Evolutionary conservation across 2,113 vertebrate species (phyloP).

Genomic region (Verasper variegatus): DNA sequence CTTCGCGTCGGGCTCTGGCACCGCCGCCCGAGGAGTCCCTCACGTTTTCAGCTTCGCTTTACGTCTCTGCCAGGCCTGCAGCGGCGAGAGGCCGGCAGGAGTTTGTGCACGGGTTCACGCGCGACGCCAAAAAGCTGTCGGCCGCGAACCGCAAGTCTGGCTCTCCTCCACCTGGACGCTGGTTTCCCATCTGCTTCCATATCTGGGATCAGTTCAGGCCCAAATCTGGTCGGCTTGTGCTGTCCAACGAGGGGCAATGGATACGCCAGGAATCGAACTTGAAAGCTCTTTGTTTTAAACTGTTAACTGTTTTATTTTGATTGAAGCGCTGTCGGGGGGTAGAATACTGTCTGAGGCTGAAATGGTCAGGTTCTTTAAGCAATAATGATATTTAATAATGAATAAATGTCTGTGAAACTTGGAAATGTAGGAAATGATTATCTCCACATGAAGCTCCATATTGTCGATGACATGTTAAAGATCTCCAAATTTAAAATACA

Average conservation of each 20-base stretch:
- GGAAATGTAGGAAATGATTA: too few species aligned
- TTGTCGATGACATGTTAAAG: too few species aligned
- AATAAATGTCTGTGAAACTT: too few species aligned
- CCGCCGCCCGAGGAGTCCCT: conserved; percentile 31
- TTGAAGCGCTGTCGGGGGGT: conserved; percentile 11
- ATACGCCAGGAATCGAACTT: conserved; percentile 10
- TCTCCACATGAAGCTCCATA: too few species aligned
- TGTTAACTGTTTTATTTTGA: background rate
- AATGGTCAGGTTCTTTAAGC: too few species aligned
- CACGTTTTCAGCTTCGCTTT: conserved; percentile 65
- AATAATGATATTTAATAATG: too few species aligned
- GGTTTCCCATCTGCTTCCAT: conserved; percentile 66
- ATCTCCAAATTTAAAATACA: too few species aligned
- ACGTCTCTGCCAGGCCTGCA: conserved; percentile 48
- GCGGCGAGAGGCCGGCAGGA: conserved; percentile 39
- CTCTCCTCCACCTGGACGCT: conserved; percentile 61
- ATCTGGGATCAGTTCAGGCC: conserved; percentile 65
- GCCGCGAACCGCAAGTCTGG: conserved; percentile 55
- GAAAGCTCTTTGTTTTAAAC: conserved; percentile 19
- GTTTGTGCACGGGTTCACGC: conserved; percentile 20
- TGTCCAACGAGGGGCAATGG: conserved; percentile 24
- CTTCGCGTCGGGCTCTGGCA: conserved; percentile 19
- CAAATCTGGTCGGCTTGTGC: conserved; percentile 30
- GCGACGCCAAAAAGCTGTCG: conserved; percentile 62
- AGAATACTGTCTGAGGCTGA: too few species aligned